phyloP scores from a whole-genome alignment of 2,888 invertebrate species.

The Caenorhabditis wallacei region DNA sequence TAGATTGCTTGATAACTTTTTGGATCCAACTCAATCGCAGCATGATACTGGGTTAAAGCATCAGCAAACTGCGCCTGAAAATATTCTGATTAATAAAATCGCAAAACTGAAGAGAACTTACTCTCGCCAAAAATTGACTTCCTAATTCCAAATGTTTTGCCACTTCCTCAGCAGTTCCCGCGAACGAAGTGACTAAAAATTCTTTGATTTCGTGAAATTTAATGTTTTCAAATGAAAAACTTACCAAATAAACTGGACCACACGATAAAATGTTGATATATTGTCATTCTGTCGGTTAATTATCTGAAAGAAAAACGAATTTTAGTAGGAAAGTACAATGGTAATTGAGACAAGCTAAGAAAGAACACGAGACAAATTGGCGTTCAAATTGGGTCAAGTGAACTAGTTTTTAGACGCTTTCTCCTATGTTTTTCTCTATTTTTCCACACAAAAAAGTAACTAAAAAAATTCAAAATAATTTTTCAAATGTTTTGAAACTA shows the following conservation, averaged over 20 bases:
- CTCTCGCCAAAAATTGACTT: constrained; percentile 91
- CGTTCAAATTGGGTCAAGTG: constrained; percentile 55
- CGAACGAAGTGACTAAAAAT: constrained; percentile 41
- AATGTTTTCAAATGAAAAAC: background rate
- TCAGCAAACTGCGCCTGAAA: constrained; percentile 92
- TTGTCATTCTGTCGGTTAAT: constrained; percentile 59
- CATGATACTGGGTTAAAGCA: constrained; percentile 97
- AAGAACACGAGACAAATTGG: constrained; percentile 41
- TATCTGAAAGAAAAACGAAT: constrained; percentile 53
- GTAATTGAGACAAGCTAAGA: constrained; percentile 15
- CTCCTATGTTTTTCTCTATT: too few relatives aligned
- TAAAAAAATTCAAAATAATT: constrained; percentile 19
- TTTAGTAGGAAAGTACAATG: constrained; percentile 21
- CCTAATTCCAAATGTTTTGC: constrained; percentile 96
- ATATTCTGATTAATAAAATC: background rate
- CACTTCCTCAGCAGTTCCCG: constrained; percentile 86
- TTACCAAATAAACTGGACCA: constrained; percentile 53
- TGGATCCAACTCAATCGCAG: constrained; percentile 97
- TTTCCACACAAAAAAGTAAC: too few relatives aligned
- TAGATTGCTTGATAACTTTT: constrained; percentile 96
- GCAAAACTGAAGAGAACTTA: constrained; percentile 4
- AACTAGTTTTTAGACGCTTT: constrained; percentile 24
- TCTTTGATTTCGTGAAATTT: constrained; percentile 1
- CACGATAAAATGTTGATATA: constrained; percentile 52
- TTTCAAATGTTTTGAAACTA: background rate